Conservation (phyloP, 2,888 invertebrate species). For the Ectemnius lituratus region DNA sequence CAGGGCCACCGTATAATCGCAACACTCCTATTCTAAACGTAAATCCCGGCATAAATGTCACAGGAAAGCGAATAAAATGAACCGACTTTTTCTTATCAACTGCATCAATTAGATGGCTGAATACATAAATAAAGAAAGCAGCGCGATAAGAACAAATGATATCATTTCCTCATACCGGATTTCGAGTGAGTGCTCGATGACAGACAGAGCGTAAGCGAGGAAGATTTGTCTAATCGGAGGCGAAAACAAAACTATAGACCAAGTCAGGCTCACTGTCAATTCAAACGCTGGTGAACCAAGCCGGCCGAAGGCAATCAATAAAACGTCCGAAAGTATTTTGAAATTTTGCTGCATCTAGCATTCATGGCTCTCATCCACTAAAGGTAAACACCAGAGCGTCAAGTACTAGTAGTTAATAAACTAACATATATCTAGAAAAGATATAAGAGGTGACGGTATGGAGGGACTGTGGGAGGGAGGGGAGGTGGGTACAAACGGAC, state of each 20-base stretch:
- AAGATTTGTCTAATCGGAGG: neutral
- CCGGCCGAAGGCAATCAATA: constrained; percentile 1
- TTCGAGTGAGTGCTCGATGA: constrained; percentile 9
- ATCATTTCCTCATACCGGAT: too few species aligned
- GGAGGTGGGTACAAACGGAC: constrained; percentile 51
- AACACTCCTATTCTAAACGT: too few species aligned
- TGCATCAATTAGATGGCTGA: too few species aligned
- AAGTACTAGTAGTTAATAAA: constrained; percentile 26
- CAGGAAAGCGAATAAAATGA: too few species aligned
- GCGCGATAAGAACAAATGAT: too few species aligned
- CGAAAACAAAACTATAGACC: constrained; percentile 22
- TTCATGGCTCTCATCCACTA: neutral
- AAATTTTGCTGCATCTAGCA: neutral
- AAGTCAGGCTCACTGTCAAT: constrained; percentile 25
- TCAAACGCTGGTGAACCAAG: neutral
- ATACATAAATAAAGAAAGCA: too few species aligned
- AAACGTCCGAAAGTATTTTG: neutral
- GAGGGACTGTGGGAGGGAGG: constrained; percentile 32
- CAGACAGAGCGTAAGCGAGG: neutral
- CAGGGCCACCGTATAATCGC: too few species aligned
- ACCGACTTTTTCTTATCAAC: too few species aligned
- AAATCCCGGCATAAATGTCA: too few species aligned
- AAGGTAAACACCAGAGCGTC: constrained; percentile 12
- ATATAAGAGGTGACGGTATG: constrained; percentile 13
- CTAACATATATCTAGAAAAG: constrained; percentile 34